These are phyloP conservation scores for Chironex yamaguchii DNA, from an alignment of 30 jellyfish, hydroid and myxozoan genomes.

Conservation along the genomic window DNA sequence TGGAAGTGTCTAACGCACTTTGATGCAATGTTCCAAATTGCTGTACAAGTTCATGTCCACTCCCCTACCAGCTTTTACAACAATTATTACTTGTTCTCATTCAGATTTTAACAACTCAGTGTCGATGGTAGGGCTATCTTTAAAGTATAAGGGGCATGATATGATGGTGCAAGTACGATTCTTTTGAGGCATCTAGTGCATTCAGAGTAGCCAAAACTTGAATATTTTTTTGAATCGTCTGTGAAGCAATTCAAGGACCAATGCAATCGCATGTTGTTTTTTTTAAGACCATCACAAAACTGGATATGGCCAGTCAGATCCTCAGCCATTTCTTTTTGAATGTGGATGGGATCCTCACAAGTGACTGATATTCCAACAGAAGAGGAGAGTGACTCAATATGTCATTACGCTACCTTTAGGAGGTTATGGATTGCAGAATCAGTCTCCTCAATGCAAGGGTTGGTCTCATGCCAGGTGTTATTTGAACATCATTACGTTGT, in stretches of 20 bases:
- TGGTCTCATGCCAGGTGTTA: too few species aligned
- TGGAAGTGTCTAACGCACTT: neutral
- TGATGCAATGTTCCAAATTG: neutral
- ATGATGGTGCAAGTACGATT: neutral
- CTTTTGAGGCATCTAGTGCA: neutral
- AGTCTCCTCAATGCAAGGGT: too few species aligned
- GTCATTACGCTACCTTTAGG: too few species aligned
- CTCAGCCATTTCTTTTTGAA: neutral
- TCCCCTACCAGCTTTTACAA: neutral
- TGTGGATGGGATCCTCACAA: neutral
- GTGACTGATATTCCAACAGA: neutral
- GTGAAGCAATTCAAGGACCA: neutral
- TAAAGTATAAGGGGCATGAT: neutral
- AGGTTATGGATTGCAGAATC: too few species aligned
- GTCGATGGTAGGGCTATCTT: neutral
- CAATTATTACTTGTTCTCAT: neutral
- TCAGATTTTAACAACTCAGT: neutral
- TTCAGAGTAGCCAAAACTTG: neutral
- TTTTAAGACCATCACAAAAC: neutral
- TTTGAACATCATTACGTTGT: too few species aligned
- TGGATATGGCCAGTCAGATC: neutral
- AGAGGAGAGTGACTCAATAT: neutral
- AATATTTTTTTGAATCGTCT: neutral
- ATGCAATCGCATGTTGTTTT: neutral
- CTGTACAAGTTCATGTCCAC: neutral